phyloP scores from a whole-genome alignment of 2,888 invertebrate genomes.

The Nemoura dubitans region DNA sequence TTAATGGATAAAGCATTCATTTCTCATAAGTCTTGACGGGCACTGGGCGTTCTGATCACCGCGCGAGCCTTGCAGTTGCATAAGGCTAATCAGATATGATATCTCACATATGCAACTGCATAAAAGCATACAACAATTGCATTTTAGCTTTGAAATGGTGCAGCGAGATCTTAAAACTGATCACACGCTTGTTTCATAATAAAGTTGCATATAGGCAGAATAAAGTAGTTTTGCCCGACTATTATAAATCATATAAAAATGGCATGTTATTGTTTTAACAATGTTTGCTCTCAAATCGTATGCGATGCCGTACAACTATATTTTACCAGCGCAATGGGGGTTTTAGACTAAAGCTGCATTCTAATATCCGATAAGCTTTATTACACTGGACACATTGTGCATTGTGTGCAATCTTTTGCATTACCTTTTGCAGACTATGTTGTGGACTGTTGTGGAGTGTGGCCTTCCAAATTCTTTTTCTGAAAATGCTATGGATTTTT shows the following conservation, averaged over 20 bases:
- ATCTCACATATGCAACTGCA: not conserved
- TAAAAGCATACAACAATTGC: constrained; percentile 18
- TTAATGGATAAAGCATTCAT: constrained; percentile 8
- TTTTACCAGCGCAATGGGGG: no score
- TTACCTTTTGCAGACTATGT: no score
- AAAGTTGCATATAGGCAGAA: no score
- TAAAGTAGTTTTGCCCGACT: not conserved
- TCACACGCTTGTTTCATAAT: not conserved
- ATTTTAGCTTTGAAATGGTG: constrained; percentile 13
- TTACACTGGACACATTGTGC: no score
- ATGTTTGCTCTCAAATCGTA: not conserved
- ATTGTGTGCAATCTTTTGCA: no score
- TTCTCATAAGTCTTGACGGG: not conserved
- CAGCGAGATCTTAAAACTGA: not conserved
- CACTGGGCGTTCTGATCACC: not conserved
- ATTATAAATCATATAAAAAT: not conserved
- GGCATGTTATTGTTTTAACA: not conserved
- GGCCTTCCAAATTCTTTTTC: no score
- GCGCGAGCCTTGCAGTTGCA: not conserved
- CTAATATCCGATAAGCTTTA: no score
- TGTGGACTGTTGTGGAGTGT: no score
- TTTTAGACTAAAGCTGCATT: no score
- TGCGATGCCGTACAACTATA: not conserved
- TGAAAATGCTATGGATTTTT: no score
- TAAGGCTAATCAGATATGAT: not conserved